Evolutionary conservation across 2,113 vertebrate species (phyloP).

Genomic region (Hemiscyllium ocellatum): DNA sequence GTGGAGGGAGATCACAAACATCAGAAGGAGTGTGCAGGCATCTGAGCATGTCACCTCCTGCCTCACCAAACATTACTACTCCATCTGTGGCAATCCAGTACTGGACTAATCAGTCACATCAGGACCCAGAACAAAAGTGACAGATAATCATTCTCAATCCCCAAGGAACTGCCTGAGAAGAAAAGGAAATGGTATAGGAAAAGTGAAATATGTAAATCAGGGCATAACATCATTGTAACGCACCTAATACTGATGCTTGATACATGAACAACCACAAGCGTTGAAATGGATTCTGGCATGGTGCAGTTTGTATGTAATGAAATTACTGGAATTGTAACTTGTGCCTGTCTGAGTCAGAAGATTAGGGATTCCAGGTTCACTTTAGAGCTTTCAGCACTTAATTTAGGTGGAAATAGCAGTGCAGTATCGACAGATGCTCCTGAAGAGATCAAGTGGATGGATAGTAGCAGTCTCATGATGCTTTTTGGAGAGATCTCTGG

Average conservation of each 20-base stretch:
- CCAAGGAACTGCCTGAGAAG: too few relatives aligned
- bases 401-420: background rate
- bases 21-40: too few relatives aligned
- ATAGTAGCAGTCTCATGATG: background rate
- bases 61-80: too few relatives aligned
- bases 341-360: background rate
- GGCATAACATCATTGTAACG: background rate
- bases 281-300: background rate
- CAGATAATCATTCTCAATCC: too few relatives aligned
- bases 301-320: background rate
- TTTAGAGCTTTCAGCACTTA: background rate
- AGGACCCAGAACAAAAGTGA: too few relatives aligned
- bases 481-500: background rate
- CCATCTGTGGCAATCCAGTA: too few relatives aligned
- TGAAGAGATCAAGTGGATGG: background rate
- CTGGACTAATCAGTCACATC: too few relatives aligned
- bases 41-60: too few relatives aligned
- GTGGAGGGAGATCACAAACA: too few relatives aligned
- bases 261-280: background rate
- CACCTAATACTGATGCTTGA: background rate
- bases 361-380: background rate
- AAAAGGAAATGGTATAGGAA: too few relatives aligned
- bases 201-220: background rate
- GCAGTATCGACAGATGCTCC: background rate
- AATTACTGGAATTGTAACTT: background rate